Conservation (phyloP, 1,140 invertebrate genomes). For the Eubasilissa regina region DNA sequence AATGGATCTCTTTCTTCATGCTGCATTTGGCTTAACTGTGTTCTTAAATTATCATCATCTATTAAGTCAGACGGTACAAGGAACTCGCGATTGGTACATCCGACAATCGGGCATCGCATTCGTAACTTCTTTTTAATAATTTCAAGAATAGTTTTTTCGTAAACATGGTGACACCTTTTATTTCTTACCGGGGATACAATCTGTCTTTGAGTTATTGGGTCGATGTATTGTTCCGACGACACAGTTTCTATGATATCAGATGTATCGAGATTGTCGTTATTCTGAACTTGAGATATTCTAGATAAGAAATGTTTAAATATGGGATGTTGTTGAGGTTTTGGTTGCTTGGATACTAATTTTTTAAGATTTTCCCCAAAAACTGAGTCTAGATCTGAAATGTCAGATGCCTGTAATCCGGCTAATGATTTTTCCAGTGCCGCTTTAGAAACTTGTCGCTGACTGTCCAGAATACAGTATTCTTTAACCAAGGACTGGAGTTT, state of each 20-base stretch:
- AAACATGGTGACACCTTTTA: conserved; percentile 27
- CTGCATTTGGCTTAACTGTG: conserved; percentile 28
- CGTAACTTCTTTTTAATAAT: conserved; percentile 16
- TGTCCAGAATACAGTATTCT: conserved; percentile 27
- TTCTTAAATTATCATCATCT: conserved; percentile 25
- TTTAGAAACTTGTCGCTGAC: conserved; percentile 17
- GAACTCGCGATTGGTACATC: conserved; percentile 12
- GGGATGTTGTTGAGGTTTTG: not conserved
- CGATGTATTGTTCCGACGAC: conserved; percentile 7
- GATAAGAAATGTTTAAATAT: not conserved
- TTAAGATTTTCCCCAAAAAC: conserved; percentile 26
- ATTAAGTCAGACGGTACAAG: conserved; percentile 1
- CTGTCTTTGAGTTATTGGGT: conserved; percentile 10
- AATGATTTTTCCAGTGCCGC: conserved; percentile 6
- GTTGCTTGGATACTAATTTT: conserved; percentile 6
- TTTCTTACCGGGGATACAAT: conserved; percentile 30
- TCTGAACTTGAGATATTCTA: not conserved
- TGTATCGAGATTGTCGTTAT: not conserved
- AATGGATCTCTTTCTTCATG: conserved; percentile 28
- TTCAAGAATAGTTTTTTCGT: conserved; percentile 22
- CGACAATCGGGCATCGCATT: conserved; percentile 11
- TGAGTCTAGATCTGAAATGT: not conserved
- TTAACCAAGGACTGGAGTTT: conserved; percentile 16
- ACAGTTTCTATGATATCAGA: not conserved
- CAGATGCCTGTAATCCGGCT: not conserved